A percentile compares a stretch with the other conserved stretches of the same genome.
Evolutionary conservation across 2,797 vertebrate genomes (phyloP).

Genomic region (Brachyalestes nurse): DNA sequence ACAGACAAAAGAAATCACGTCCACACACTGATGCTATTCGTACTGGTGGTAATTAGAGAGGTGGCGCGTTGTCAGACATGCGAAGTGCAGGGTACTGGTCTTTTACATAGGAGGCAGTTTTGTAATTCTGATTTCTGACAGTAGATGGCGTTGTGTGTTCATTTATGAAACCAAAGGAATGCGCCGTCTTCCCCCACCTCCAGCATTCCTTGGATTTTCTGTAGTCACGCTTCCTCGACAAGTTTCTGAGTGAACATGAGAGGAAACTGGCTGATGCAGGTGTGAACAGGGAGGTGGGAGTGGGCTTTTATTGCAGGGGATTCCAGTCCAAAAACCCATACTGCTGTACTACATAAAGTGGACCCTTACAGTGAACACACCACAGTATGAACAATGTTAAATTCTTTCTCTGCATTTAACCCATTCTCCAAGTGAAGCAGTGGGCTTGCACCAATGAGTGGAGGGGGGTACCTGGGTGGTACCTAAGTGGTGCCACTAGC

Average conservation of each 20-base stretch:
- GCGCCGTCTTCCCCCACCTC: neutral
- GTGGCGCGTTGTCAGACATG: neutral
- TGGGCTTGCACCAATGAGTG: too few relatives aligned
- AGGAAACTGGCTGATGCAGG: neutral
- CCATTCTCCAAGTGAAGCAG: too few relatives aligned
- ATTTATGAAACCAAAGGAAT: neutral
- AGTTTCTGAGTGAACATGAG: neutral
- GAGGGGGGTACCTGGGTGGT: too few relatives aligned
- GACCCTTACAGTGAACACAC: too few relatives aligned
- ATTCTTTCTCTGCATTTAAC: too few relatives aligned
- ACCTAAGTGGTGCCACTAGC: too few relatives aligned
- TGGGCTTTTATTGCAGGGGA: neutral
- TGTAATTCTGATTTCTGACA: slow-evolving; percentile 20
- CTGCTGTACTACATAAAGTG: too few relatives aligned
- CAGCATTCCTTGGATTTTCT: neutral
- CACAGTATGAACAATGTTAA: too few relatives aligned
- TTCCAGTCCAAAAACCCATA: neutral
- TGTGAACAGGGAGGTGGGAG: neutral
- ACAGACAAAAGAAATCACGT: too few relatives aligned
- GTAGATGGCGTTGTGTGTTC: slow-evolving; percentile 60
- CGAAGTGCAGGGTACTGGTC: neutral
- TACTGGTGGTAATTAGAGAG: neutral
- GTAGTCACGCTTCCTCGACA: neutral
- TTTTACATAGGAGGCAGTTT: neutral
- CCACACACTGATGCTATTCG: neutral